Percentiles rank a stretch among this genome's conserved stretches.
phyloP scores from a whole-genome alignment of 2,113 vertebrate species.

The Atherinomorus stipes region DNA sequence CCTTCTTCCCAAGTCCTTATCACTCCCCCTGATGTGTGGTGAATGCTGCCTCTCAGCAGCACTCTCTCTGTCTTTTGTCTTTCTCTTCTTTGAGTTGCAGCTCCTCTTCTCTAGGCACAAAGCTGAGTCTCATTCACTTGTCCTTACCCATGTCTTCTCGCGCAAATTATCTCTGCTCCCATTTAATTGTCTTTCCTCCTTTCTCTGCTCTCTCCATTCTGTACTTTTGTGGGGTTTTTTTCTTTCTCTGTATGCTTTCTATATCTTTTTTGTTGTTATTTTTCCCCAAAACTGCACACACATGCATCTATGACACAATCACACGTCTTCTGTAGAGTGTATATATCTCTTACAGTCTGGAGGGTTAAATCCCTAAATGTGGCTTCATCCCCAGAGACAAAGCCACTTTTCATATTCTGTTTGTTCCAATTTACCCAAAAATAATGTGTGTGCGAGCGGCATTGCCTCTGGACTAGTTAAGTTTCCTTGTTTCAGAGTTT shows the following conservation, averaged over 20 bases:
- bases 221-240: slow-evolving; percentile 13
- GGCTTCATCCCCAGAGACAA: slow-evolving; percentile 64
- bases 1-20: slow-evolving; percentile 76
- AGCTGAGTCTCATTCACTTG: slow-evolving; percentile 64
- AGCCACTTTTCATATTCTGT: slow-evolving; percentile 79
- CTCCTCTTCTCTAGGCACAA: slow-evolving; percentile 72
- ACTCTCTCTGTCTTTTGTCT: slow-evolving; percentile 70
- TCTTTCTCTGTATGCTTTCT: slow-evolving; percentile 24
- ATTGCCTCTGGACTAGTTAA: slow-evolving; percentile 69
- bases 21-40: slow-evolving; percentile 75
- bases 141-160: slow-evolving; percentile 64
- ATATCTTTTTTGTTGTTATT: slow-evolving; percentile 63
- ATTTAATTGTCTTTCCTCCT: slow-evolving; percentile 58
- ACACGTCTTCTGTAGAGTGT: slow-evolving; percentile 32
- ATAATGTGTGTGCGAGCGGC: slow-evolving; percentile 73
- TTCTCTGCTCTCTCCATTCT: slow-evolving; percentile 50
- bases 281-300: slow-evolving; percentile 41
- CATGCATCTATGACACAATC: slow-evolving; percentile 13
- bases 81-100: slow-evolving; percentile 59
- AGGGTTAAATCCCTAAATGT: slow-evolving; percentile 72
- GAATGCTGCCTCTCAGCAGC: slow-evolving; percentile 70
- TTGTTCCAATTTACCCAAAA: slow-evolving; percentile 79
- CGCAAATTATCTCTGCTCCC: slow-evolving; percentile 67
- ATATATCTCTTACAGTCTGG: slow-evolving; percentile 64
- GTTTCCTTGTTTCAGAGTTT: slow-evolving; percentile 68